Percentiles rank a stretch among this genome's conserved stretches.
phyloP scores from a whole-genome alignment of 2,113 vertebrate genomes.

The Heterochromis multidens region DNA sequence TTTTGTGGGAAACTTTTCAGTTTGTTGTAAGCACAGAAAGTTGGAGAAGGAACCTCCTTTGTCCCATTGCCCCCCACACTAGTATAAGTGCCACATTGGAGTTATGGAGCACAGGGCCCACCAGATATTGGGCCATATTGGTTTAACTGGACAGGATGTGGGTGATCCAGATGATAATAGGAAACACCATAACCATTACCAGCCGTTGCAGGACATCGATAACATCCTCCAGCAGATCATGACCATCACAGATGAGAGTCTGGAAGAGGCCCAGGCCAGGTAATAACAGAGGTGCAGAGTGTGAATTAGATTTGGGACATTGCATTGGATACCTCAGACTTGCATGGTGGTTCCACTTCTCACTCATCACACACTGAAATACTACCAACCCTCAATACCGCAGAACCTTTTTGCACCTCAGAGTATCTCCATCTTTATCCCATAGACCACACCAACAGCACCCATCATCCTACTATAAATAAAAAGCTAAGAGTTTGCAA shows the following conservation, averaged over 20 bases:
- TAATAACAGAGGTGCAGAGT: constrained; percentile 27
- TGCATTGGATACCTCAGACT: not conserved
- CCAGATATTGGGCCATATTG: constrained; percentile 50
- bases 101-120: constrained; percentile 71
- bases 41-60: not conserved
- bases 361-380: not conserved
- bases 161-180: constrained; percentile 60
- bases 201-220: constrained; percentile 74
- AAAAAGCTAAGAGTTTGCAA: not conserved
- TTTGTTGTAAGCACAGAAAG: not conserved
- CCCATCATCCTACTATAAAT: not conserved
- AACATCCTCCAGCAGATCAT: constrained; percentile 86
- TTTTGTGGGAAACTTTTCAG: not conserved
- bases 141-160: constrained; percentile 39
- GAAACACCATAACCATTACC: constrained; percentile 60
- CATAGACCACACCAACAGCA: not conserved
- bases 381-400: not conserved
- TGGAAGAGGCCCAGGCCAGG: constrained; percentile 84
- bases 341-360: not conserved
- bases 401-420: not conserved
- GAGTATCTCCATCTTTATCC: not conserved
- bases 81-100: constrained; percentile 2
- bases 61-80: not conserved
- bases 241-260: constrained; percentile 83
- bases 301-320: not conserved